Evolutionary conservation across 1,140 invertebrate species (phyloP).

Genomic region (Ridgeia piscesae): DNA sequence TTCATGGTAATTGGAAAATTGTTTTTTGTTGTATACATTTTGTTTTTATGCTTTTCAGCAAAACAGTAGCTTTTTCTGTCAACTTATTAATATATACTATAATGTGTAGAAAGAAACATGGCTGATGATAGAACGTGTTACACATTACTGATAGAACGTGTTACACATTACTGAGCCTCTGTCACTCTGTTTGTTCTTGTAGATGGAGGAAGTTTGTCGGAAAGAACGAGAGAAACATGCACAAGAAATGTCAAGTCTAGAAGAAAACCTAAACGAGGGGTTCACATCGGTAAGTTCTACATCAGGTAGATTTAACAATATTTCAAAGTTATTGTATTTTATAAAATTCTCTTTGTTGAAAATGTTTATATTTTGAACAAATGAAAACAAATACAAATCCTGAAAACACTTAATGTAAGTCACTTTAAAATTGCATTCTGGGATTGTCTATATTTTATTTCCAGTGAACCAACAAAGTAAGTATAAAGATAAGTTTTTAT

Average conservation of each 20-base stretch:
- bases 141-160: background rate
- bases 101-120: too few species aligned
- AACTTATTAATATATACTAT: too few species aligned
- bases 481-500: too few species aligned
- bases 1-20: background rate
- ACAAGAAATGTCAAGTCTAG: constrained; percentile 38
- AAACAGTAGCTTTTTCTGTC: background rate
- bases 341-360: background rate
- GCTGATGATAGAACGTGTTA: too few species aligned
- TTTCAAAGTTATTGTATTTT: background rate
- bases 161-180: background rate
- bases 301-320: background rate
- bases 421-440: background rate
- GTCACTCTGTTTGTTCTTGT: constrained; percentile 22
- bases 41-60: background rate
- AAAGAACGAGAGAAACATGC: constrained; percentile 41
- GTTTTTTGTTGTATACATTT: background rate
- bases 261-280: constrained; percentile 45
- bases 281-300: constrained; percentile 47
- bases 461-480: too few species aligned
- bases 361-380: background rate
- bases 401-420: background rate
- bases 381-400: background rate
- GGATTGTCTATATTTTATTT: too few species aligned
- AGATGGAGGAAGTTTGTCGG: constrained; percentile 43